phyloP scores from a whole-genome alignment of 2,888 invertebrate species.

The Proisotoma minuta region DNA sequence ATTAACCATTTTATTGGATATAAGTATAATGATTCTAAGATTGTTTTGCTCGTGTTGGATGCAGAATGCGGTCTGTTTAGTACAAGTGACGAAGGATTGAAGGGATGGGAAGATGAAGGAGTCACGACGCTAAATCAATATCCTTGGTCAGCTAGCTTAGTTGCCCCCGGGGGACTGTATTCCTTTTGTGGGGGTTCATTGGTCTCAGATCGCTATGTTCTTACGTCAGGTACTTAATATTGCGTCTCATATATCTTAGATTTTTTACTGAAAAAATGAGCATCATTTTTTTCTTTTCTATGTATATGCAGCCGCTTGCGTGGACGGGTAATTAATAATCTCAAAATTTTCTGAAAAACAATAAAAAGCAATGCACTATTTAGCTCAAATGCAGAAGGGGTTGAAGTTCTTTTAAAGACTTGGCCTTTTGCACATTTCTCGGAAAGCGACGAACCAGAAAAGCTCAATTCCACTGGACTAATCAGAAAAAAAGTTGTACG shows the following conservation, averaged over 20 bases:
- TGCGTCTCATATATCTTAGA: background rate
- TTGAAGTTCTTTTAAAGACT: slow-evolving; percentile 41
- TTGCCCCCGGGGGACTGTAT: slow-evolving; percentile 29
- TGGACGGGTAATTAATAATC: slow-evolving; percentile 33
- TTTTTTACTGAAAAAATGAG: background rate
- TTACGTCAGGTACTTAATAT: slow-evolving; percentile 21
- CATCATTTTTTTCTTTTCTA: background rate
- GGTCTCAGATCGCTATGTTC: slow-evolving; percentile 34
- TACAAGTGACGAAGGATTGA: slow-evolving; percentile 10
- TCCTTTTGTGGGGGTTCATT: slow-evolving; percentile 7
- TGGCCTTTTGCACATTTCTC: slow-evolving; percentile 40
- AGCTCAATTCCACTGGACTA: slow-evolving; percentile 16
- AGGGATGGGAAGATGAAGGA: slow-evolving; percentile 37
- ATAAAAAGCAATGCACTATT: background rate
- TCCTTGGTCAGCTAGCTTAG: slow-evolving; percentile 40
- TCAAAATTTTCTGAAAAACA: background rate
- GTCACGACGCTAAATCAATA: slow-evolving; percentile 31
- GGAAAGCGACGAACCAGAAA: slow-evolving; percentile 27
- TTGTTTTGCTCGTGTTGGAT: slow-evolving; percentile 2
- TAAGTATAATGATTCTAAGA: too few relatives aligned
- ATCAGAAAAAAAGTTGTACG: slow-evolving; percentile 40
- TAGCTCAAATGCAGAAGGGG: slow-evolving; percentile 20
- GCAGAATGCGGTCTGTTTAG: slow-evolving; percentile 37
- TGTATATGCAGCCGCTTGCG: slow-evolving; percentile 29
- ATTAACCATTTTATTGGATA: too few relatives aligned